phyloP scores from a whole-genome alignment of 2,113 vertebrate species.

The Progne subis region DNA sequence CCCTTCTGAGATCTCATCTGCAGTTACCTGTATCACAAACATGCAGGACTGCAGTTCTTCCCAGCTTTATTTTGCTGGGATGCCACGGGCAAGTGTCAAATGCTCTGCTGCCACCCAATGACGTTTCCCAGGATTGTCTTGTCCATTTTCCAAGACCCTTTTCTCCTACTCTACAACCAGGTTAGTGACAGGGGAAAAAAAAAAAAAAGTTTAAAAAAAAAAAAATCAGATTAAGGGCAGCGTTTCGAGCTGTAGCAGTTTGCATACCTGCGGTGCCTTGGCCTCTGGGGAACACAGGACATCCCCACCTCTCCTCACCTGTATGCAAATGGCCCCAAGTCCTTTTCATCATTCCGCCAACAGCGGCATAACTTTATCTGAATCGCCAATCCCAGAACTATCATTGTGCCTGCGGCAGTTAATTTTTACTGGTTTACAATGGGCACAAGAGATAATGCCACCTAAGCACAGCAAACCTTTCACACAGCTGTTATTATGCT shows the following conservation, averaged over 20 bases:
- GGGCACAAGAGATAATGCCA: slow-evolving; percentile 57
- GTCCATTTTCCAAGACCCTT: background rate
- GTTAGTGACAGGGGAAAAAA: background rate
- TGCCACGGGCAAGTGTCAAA: background rate
- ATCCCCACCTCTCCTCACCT: slow-evolving; percentile 56
- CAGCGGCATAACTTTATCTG: slow-evolving; percentile 67
- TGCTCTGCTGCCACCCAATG: slow-evolving; percentile 73
- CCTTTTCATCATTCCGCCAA: slow-evolving; percentile 63
- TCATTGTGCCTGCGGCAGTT: slow-evolving; percentile 77
- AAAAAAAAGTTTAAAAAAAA: background rate
- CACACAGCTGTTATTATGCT: slow-evolving; percentile 49
- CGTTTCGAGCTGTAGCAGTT: background rate
- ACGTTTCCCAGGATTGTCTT: background rate
- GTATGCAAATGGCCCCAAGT: slow-evolving; percentile 71
- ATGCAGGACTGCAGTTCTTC: background rate
- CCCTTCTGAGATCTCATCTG: background rate
- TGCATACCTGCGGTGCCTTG: slow-evolving; percentile 52
- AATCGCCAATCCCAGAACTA: slow-evolving; percentile 59
- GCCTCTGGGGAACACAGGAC: background rate
- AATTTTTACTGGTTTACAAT: slow-evolving; percentile 75
- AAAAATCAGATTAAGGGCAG: background rate
- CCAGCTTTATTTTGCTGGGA: background rate
- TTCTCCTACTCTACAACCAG: background rate
- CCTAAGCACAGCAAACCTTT: slow-evolving; percentile 47
- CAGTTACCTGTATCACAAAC: background rate